Conservation (phyloP, 2,888 invertebrate species). For the Hecatera dysodea region DNA sequence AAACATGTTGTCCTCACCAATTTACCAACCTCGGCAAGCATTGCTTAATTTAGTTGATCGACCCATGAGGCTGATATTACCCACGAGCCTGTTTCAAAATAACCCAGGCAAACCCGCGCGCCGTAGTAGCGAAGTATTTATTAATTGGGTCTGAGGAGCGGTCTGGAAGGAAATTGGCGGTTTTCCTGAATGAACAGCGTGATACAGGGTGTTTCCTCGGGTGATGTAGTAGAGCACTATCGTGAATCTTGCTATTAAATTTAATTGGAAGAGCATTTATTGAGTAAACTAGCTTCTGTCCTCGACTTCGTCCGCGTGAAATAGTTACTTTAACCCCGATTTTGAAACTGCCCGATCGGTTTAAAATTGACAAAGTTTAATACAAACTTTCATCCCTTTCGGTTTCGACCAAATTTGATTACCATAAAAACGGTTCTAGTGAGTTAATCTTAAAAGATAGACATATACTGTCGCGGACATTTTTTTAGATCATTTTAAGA, state of each 20-base stretch:
- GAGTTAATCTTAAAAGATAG: too few species aligned
- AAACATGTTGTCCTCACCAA: not conserved
- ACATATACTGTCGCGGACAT: too few species aligned
- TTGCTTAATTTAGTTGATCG: not conserved
- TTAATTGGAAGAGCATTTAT: constrained; percentile 15
- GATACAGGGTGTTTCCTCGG: constrained; percentile 21
- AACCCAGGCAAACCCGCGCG: constrained; percentile 8
- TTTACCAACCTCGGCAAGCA: not conserved
- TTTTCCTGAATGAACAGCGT: constrained; percentile 35
- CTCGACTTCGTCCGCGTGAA: too few species aligned
- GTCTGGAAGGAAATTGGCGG: constrained; percentile 56
- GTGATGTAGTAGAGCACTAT: constrained; percentile 24
- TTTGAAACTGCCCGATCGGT: too few species aligned
- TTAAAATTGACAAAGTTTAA: too few species aligned
- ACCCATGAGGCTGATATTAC: not conserved
- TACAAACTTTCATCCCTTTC: too few species aligned
- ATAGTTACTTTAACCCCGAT: too few species aligned
- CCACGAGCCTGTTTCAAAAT: constrained; percentile 2
- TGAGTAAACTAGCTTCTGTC: too few species aligned
- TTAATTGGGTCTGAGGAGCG: constrained; percentile 50
- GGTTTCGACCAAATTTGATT: too few species aligned
- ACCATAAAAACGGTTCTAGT: too few species aligned
- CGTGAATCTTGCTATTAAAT: constrained; percentile 8
- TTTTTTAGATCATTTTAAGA: too few species aligned
- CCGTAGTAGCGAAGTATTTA: constrained; percentile 32